Base-by-base conservation (phyloP, 2,797 vertebrate species). In the Melanitta fusca region DNA sequence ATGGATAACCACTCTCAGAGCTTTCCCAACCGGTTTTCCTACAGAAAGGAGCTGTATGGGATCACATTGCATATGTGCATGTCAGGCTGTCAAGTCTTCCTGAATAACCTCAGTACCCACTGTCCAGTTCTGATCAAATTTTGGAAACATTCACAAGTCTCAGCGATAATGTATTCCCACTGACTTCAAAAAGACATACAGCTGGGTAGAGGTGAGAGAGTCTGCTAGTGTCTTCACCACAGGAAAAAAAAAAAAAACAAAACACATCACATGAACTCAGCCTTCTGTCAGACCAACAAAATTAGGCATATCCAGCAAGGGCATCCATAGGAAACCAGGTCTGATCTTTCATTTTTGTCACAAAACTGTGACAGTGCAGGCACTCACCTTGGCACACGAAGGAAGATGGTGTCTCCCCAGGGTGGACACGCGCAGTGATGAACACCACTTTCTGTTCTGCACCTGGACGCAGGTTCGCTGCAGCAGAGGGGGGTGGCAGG, bases 371-470 rank as follows among this genome's bases (percentile, higher is more conserved):
- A 92, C 32, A 60, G 34, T 32, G 49, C 84, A 71, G 56, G 36
- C 68, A 91, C 98, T 98, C 97, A 99, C 99, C 99, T 98, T 99
- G 99, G 97, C 99, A 99, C 93, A 99, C 98, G 15, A 99, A 99
- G 84, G 99, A 99, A 75, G 99, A 99, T 7, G 99, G 99, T n/a
- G 99, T 99, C 98, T 99, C 99, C 96, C 99, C 99, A 2, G 99
- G 99, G 94, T 99, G 99, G 89, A 99, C 99, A 32, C 99, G 98
- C 54, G 99, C 98, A 3, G 99, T 99, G 88, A 99, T 99, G 95
- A 99, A 99, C 65, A 99, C 98, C 90, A 99, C 98, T 97, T 98
- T 99, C 98, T 99, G 99, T 95, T 99, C 99, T 69, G 92, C 97
- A 82, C 99, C 99, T 73, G 98, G 98, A 80, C 91, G 96, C 90